Evolutionary conservation across 1,140 invertebrate species (phyloP).

Genomic region (Orius laevigatus): DNA sequence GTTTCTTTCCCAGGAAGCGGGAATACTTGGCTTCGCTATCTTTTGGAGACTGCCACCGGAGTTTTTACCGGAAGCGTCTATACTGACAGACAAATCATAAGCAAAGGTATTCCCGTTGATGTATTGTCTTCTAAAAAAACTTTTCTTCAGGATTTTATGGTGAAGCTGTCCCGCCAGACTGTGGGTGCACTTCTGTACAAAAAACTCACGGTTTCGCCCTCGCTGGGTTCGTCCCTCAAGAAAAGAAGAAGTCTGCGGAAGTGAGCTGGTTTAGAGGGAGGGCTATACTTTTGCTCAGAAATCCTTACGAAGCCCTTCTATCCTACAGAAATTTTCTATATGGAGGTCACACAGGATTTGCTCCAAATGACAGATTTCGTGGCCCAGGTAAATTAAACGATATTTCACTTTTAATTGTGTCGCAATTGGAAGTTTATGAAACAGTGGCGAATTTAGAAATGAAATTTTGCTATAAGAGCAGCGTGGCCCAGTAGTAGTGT

Average conservation of each 20-base stretch:
- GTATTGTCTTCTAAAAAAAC: neutral
- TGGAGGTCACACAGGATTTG: constrained; percentile 53
- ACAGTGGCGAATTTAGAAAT: no score
- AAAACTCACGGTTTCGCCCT: constrained; percentile 64
- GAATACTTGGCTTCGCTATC: constrained; percentile 62
- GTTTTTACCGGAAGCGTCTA: constrained; percentile 4
- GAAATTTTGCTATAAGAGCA: no score
- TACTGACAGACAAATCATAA: constrained; percentile 3
- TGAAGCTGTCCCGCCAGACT: neutral
- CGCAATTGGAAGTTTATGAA: no score
- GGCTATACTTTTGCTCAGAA: constrained; percentile 49
- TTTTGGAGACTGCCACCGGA: constrained; percentile 59
- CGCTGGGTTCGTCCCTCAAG: constrained; percentile 37
- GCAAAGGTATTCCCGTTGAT: neutral
- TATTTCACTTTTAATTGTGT: no score
- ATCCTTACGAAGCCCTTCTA: constrained; percentile 51
- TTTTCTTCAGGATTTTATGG: constrained; percentile 1
- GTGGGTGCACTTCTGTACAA: neutral
- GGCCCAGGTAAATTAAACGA: constrained; percentile 20
- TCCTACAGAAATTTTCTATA: constrained; percentile 55
- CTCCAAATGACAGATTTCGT: constrained; percentile 42
- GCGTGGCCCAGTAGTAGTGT: no score
- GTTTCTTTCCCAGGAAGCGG: constrained; percentile 63
- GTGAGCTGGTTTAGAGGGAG: neutral
- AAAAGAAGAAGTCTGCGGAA: constrained; percentile 24